Percentiles rank a stretch among this genome's conserved stretches.
Conservation (phyloP, 2,888 invertebrate species). For the Tribolium freemani region DNA sequence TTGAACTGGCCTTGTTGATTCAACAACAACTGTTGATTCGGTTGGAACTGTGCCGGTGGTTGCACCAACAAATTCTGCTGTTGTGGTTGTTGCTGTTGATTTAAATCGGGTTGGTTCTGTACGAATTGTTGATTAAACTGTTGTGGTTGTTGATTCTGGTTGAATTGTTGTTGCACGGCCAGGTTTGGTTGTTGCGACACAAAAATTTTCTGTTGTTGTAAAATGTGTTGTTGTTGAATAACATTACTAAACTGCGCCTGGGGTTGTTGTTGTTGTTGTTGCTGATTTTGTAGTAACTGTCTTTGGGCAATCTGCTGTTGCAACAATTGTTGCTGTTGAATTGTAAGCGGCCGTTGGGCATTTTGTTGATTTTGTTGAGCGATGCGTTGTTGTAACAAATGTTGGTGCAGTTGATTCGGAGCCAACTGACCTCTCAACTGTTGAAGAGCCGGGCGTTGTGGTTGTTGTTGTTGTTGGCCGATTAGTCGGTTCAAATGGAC, state of each 20-base stretch:
- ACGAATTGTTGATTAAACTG: conserved; percentile 29
- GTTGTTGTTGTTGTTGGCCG: conserved; percentile 55
- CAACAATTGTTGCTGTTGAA: conserved; percentile 57
- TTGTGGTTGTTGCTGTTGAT: conserved; percentile 63
- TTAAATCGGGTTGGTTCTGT: background rate
- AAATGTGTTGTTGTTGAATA: conserved; percentile 36
- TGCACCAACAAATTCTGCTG: conserved; percentile 62
- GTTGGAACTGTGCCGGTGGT: conserved; percentile 36
- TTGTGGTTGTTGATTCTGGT: conserved; percentile 58
- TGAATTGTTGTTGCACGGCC: conserved; percentile 2
- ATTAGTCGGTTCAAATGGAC: conserved; percentile 58
- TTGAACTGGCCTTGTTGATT: conserved; percentile 64
- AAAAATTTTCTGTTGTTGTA: conserved; percentile 28
- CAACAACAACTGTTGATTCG: conserved; percentile 36
- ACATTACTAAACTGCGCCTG: conserved; percentile 2
- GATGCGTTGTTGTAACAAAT: conserved; percentile 61
- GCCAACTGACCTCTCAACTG: conserved; percentile 59
- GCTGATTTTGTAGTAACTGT: conserved; percentile 58
- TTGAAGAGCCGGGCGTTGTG: conserved; percentile 52
- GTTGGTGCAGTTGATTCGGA: conserved; percentile 62
- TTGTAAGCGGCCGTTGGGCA: conserved; percentile 61
- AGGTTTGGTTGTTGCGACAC: conserved; percentile 63
- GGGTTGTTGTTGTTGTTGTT: conserved; percentile 58
- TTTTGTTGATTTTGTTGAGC: conserved; percentile 67
- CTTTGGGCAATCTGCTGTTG: conserved; percentile 60